Conservation (phyloP, 2,888 invertebrate species). For the Gymnocheta viridis region DNA sequence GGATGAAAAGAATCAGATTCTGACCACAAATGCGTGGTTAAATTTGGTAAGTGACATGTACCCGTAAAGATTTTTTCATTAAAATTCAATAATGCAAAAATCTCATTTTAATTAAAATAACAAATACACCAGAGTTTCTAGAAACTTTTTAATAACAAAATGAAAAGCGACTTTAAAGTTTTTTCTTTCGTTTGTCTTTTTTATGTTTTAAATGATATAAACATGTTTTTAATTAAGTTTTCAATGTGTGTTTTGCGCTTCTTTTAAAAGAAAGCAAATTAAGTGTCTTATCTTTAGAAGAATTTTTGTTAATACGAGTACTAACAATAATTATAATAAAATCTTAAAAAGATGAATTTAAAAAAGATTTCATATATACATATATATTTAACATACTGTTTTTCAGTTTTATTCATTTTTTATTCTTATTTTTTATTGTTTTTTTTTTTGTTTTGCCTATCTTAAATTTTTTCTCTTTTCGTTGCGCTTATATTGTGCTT, state of each 20-base stretch:
- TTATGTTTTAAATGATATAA: constrained; percentile 36
- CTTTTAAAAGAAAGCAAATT: not conserved
- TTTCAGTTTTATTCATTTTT: too few relatives aligned
- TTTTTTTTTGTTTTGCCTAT: not conserved
- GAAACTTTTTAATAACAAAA: constrained; percentile 27
- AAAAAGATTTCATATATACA: too few relatives aligned
- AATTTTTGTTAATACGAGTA: not conserved
- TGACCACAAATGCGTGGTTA: constrained; percentile 99
- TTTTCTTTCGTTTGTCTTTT: constrained; percentile 16
- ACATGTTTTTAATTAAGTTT: constrained; percentile 24
- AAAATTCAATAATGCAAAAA: constrained; percentile 53
- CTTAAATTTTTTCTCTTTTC: not conserved
- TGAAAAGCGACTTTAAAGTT: constrained; percentile 65
- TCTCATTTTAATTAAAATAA: constrained; percentile 51
- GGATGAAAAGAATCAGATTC: constrained; percentile 99
- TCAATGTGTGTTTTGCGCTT: constrained; percentile 41
- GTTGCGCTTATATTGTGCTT: constrained; percentile 9
- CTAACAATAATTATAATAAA: not conserved
- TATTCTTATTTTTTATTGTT: not conserved
- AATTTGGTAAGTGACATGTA: constrained; percentile 95
- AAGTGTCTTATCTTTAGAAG: not conserved
- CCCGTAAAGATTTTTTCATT: constrained; percentile 75
- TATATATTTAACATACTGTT: too few relatives aligned
- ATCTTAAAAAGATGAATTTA: not conserved
- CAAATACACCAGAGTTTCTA: constrained; percentile 48